These are phyloP conservation scores for Machimus atricapillus DNA, from an alignment of 2,888 invertebrate species.

Conservation along the genomic window DNA sequence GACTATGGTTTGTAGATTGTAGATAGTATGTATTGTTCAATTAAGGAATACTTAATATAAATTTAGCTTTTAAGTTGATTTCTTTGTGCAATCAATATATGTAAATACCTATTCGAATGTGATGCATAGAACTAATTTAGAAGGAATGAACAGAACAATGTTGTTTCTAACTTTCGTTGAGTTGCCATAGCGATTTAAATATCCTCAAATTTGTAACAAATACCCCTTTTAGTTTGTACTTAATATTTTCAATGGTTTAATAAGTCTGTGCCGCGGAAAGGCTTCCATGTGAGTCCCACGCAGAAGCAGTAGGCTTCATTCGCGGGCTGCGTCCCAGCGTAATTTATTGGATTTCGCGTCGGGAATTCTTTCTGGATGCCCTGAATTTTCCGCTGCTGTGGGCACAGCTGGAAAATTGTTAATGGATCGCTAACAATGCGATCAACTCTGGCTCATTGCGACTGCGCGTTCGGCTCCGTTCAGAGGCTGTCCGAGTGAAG, in stretches of 20 bases:
- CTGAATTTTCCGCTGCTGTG: slow-evolving; percentile 25
- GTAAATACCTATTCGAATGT: too few relatives aligned
- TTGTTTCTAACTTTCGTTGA: background rate
- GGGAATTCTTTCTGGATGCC: background rate
- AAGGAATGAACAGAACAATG: background rate
- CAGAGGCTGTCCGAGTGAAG: background rate
- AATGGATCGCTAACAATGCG: slow-evolving; percentile 18
- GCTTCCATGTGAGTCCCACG: background rate
- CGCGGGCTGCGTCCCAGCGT: background rate
- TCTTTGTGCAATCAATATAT: too few relatives aligned
- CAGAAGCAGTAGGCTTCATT: background rate
- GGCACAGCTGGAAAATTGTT: slow-evolving; percentile 32
- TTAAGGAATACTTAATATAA: too few relatives aligned
- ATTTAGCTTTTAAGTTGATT: too few relatives aligned
- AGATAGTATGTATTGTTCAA: too few relatives aligned
- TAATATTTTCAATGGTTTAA: background rate
- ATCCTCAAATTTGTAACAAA: background rate
- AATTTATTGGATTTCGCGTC: background rate
- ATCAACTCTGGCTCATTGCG: background rate
- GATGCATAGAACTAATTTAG: background rate
- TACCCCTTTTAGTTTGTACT: background rate
- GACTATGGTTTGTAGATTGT: too few relatives aligned
- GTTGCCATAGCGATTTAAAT: background rate
- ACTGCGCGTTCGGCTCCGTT: background rate
- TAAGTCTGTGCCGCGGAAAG: background rate